Percentiles rank a stretch among this genome's conserved stretches.
Evolutionary conservation across 2,797 vertebrate genomes (phyloP).

Genomic region (Perodicticus potto): DNA sequence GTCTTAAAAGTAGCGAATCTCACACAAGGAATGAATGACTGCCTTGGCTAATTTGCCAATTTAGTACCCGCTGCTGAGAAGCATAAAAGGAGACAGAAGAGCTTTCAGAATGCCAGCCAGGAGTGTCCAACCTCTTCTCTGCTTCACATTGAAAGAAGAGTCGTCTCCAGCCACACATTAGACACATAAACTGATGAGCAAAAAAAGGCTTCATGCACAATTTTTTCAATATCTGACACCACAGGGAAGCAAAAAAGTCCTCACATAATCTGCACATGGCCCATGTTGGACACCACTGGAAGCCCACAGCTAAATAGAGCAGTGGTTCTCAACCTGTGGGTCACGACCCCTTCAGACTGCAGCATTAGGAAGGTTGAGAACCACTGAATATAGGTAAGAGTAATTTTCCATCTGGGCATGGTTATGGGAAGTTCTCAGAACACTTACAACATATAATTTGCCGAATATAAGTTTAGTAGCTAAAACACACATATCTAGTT

Average conservation of each 20-base stretch:
- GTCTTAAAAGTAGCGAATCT: background rate
- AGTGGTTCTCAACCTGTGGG: no score
- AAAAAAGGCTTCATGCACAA: no score
- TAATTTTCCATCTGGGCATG: background rate
- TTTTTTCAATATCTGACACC: no score
- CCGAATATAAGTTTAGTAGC: slow-evolving; percentile 30
- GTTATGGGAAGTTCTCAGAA: slow-evolving; percentile 32
- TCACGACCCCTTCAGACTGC: no score
- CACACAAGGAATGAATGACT: background rate
- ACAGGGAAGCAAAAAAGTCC: no score
- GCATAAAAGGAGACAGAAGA: background rate
- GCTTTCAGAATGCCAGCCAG: background rate
- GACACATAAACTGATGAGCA: no score
- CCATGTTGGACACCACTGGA: background rate
- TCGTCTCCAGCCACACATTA: no score
- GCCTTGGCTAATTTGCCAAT: background rate
- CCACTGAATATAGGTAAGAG: background rate
- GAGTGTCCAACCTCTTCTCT: no score
- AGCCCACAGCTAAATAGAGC: background rate
- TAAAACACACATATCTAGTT: background rate
- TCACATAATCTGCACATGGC: no score
- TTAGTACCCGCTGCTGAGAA: background rate
- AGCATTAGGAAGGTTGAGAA: no score
- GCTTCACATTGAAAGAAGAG: no score
- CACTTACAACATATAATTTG: slow-evolving; percentile 45